phyloP scores from a whole-genome alignment of 2,888 invertebrate genomes.

The Polia nebulosa region DNA sequence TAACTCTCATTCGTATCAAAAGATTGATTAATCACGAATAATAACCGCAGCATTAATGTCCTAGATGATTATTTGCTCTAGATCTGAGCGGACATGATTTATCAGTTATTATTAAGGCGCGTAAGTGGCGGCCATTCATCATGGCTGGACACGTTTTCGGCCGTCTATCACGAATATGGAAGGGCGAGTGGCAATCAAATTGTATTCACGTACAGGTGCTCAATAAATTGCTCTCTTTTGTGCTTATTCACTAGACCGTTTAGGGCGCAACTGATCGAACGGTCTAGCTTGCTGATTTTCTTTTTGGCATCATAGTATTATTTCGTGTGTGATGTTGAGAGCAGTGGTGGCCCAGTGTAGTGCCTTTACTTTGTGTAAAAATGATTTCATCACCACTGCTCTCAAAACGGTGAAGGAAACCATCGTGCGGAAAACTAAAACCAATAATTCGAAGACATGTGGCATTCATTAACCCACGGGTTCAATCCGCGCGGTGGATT shows the following conservation, averaged over 20 bases:
- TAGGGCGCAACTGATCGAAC: conserved; percentile 16
- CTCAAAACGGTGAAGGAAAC: too few species aligned
- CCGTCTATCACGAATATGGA: conserved; percentile 43
- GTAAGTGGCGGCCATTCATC: conserved; percentile 48
- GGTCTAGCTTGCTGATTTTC: conserved; percentile 34
- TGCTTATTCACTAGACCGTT: conserved; percentile 51
- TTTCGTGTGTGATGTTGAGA: not conserved
- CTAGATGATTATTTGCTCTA: conserved; percentile 38
- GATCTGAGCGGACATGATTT: conserved; percentile 26
- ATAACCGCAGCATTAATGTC: conserved; percentile 28
- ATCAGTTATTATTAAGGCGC: conserved; percentile 34
- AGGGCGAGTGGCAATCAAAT: conserved; percentile 53
- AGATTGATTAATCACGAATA: conserved; percentile 21
- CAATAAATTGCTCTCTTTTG: conserved; percentile 59
- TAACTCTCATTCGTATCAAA: conserved; percentile 10
- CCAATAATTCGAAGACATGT: too few species aligned
- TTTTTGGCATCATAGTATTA: not conserved
- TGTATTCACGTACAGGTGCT: conserved; percentile 52
- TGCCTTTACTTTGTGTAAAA: too few species aligned
- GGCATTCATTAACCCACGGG: too few species aligned
- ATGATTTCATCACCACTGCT: too few species aligned
- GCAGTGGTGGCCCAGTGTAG: too few species aligned
- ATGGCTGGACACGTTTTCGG: conserved; percentile 25
- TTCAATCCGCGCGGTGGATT: too few species aligned
- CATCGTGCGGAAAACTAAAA: too few species aligned